A percentile compares a stretch with the other conserved stretches of the same genome.
phyloP scores from a whole-genome alignment of 2,113 vertebrate species.

The Camelus dromedarius region DNA sequence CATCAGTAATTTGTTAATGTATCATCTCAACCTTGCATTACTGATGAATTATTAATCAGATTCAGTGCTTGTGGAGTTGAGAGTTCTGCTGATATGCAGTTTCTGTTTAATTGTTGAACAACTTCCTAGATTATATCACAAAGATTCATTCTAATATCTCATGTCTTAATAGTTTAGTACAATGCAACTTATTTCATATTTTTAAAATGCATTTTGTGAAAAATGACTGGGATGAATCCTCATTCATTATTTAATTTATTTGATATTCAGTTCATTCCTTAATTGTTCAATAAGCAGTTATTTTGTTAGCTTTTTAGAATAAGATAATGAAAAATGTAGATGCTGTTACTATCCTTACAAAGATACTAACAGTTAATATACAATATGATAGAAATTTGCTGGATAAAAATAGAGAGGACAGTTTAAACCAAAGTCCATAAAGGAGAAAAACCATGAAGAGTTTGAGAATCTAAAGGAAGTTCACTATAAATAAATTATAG shows the following conservation, averaged over 20 bases:
- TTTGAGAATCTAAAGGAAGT: background rate
- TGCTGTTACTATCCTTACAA: background rate
- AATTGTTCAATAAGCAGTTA: background rate
- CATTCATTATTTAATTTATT: constrained; percentile 48
- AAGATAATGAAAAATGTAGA: background rate
- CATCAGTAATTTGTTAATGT: constrained; percentile 14
- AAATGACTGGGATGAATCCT: constrained; percentile 3
- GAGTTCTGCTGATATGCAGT: background rate
- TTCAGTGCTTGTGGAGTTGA: background rate
- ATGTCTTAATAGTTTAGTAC: background rate
- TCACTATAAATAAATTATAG: background rate
- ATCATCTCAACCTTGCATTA: background rate
- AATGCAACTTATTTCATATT: constrained; percentile 4
- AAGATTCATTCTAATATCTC: background rate
- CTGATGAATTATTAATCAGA: constrained; percentile 33
- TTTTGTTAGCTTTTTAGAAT: background rate
- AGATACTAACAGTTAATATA: background rate
- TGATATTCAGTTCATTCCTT: constrained; percentile 33
- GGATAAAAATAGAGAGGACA: background rate
- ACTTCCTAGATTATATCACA: background rate
- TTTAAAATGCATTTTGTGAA: background rate
- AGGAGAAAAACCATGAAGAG: background rate
- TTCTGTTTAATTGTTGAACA: background rate
- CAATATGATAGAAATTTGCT: background rate
- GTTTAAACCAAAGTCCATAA: background rate